Base-by-base conservation (phyloP, 2,888 invertebrate genomes). In the Eilema sororculum region DNA sequence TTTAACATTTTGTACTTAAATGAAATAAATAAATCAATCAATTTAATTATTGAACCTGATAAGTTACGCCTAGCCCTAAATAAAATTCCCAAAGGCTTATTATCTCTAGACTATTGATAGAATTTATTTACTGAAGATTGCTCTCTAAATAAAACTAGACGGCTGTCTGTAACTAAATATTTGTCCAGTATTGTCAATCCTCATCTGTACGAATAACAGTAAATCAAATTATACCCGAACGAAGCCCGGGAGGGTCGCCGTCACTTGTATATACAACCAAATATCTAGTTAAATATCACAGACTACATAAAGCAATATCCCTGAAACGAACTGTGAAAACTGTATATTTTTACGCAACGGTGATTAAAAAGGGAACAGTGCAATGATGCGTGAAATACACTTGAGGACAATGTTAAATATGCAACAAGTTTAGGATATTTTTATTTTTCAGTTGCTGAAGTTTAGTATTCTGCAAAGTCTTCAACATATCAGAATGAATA, bases 311-410 rank as follows among this genome's bases (percentile, higher is more conserved):
- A 86, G 78, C 69, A 72, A 80, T 86, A 85, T 82, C 77, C 76
- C 79, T 87, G 85, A 87, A 87, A 87, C 86, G 83, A 82, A 90
- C 87, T 86, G 89, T 87, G 82, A 88, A 89, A 78, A 75, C 75
- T 73, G 76, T 77, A 78, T 83, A 33, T 68, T 79, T 78, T 79
- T 77, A 75, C 75, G 71, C 74, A 67, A 73, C 75, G 74, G 81
- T 84, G 84, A 84, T 83, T 83, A 79, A 84, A 78, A 80, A 82
- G 73, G 72, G 78, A 71, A 76, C 69, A 72, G 79, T 67, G 83
- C 78, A 75, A 85, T 83, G 84, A 81, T 76, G 75, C 77, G 76
- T 68, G 69, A 80, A 77, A 84, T 85, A 81, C 83, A 85, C 77
- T 67, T 75, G 68, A 73, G 79, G 80, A 80, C 86, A 84, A 66